Base-by-base conservation (phyloP, 2,113 vertebrate species). In the Phalacrocorax brasilianus region DNA sequence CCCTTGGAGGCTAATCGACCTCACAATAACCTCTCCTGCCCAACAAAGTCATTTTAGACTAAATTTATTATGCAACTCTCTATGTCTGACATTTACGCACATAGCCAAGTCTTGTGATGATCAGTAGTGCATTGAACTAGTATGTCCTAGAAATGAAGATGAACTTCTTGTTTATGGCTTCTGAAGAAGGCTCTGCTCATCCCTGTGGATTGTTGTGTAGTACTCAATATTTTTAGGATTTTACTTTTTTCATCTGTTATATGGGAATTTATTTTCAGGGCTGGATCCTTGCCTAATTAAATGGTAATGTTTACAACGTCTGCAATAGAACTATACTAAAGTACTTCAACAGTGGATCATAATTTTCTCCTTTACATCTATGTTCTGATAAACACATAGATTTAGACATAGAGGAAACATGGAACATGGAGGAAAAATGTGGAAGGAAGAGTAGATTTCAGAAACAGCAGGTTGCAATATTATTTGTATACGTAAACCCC, bases 31-130 rank as follows among this genome's bases (percentile, higher is more conserved):
- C 88, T 96, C 91, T 61, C n/a, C 65, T 87, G 68, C 68, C 82
- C 79, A 86, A 40, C 59, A 56, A 55, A 84, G 85, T 93, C 24
- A 22, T 80, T 93, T 33, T 56, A 70, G 65, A 32, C 40, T 61
- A 35, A 83, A 88, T 96, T 94, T 96, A 95, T 96, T 93, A 72
- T 58, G 40, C 52, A 74, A 8, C 83, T 84, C 42, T 81, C 47
- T 45, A 0, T 53, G 73, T 52, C 73, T 96, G 92, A 85, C 85
- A 84, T 92, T 92, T 96, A 86, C 0, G 4, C 65, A 58, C 59
- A 8, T 49, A 86, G 56, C 55, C 6, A 86, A 86, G 76, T 86
- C 85, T 53, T 91, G 76, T 83, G 86, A 77, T 10, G 4, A 89
- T 91, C 61, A 78, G 88, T 18, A 81, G 65, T 44, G 38, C 75